These are phyloP conservation scores for Lanistes nyassanus DNA, from an alignment of 1,140 invertebrate genomes.

Conservation along the genomic window DNA sequence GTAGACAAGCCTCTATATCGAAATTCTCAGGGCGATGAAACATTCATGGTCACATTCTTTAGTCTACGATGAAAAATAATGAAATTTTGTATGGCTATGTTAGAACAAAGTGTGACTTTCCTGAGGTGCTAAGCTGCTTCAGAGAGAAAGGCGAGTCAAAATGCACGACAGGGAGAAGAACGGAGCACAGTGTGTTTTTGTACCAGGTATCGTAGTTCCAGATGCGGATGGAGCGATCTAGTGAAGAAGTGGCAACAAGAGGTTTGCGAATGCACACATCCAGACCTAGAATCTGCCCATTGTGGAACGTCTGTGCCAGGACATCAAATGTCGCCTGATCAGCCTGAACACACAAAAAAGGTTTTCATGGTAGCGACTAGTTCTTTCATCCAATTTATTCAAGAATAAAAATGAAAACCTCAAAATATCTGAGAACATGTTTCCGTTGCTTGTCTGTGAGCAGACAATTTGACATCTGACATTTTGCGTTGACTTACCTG, in stretches of 20 bases:
- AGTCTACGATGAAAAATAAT: too few relatives aligned
- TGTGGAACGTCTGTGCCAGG: constrained; percentile 81
- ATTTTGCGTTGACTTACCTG: too few relatives aligned
- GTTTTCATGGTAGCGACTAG: too few relatives aligned
- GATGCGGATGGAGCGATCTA: constrained; percentile 84
- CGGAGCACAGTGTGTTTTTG: constrained; percentile 7
- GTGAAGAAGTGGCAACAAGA: constrained; percentile 84
- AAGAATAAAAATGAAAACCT: neutral
- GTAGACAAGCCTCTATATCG: too few relatives aligned
- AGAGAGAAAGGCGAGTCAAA: too few relatives aligned
- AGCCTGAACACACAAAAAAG: constrained; percentile 39
- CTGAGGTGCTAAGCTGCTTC: too few relatives aligned
- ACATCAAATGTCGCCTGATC: constrained; percentile 67
- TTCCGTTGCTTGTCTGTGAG: neutral
- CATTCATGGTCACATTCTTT: too few relatives aligned
- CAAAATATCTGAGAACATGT: neutral
- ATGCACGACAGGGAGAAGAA: too few relatives aligned
- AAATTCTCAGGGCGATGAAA: too few relatives aligned
- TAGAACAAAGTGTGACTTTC: too few relatives aligned
- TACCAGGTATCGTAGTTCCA: constrained; percentile 87
- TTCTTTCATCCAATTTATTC: neutral
- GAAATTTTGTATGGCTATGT: too few relatives aligned
- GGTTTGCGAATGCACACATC: constrained; percentile 89
- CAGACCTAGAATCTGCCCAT: constrained; percentile 80
- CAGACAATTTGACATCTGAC: neutral